phyloP scores from a whole-genome alignment of 2,113 vertebrate genomes.

The Melanocharis versteri region DNA sequence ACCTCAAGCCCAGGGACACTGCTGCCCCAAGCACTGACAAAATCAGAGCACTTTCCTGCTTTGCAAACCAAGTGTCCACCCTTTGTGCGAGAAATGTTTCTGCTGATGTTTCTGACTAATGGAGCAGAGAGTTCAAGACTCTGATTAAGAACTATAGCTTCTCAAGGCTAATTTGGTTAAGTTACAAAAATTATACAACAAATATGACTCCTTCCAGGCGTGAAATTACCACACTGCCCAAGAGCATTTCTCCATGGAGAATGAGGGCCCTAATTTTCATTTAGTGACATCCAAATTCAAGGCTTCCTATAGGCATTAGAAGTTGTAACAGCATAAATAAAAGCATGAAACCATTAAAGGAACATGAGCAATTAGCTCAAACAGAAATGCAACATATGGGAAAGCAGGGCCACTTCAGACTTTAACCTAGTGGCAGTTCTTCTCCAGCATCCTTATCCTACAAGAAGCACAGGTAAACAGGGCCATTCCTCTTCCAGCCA shows the following conservation, averaged over 20 bases:
- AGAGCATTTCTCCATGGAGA: not conserved
- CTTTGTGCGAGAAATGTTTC: not conserved
- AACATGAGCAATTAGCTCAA: not conserved
- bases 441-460: not conserved
- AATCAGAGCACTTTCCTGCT: not conserved
- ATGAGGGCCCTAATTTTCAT: not conserved
- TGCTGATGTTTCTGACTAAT: not conserved
- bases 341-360: not conserved
- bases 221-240: slow-evolving; percentile 18
- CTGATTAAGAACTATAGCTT: not conserved
- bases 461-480: not conserved
- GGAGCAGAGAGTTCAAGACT: not conserved
- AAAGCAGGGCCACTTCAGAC: not conserved
- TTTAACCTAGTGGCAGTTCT: not conserved
- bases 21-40: accelerated
- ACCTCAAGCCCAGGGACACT: not conserved
- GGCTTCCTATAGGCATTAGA: not conserved
- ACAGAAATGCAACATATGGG: not conserved
- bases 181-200: not conserved
- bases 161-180: slow-evolving; percentile 12
- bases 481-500: not conserved
- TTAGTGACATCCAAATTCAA: not conserved
- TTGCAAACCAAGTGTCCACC: not conserved
- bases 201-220: slow-evolving; percentile 19
- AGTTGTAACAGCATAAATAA: not conserved